Evolutionary conservation across 1,140 invertebrate species (phyloP), one percentile per base, ranked within the genome.

Genomic region (Cyclina sinensis): DNA sequence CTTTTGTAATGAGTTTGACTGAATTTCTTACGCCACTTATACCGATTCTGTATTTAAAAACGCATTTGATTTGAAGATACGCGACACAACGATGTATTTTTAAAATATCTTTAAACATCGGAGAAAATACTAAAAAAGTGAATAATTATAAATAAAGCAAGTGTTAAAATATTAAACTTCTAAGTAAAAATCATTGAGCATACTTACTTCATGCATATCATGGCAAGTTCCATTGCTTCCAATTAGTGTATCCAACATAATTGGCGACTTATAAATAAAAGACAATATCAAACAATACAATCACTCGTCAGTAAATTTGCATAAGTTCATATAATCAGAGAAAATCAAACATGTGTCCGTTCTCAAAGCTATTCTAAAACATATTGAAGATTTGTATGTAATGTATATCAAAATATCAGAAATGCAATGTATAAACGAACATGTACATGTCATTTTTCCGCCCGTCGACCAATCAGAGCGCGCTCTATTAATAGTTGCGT

Each of bases 331-430:
- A 35, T 78, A 78, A 54, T 78, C 74, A 54, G 74, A 78, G 46
- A 54, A 78, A 78, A 32, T 78, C 46, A 78, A 78, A 51, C 74
- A 78, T 78, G 74, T 78, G 74, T 78, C 74, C 27, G 74, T 16
- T 54, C 74, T 51, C 74, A 78, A 46, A 57, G 74, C 74, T 35
- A 78, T 78, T 78, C 74, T 78, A 78, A 78, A 78, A 78, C 74
- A 78, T 51, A 78, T 78, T 78, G 74, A 78, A 37, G 27, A 54
- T n/a, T 48, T 51, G 30, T 48, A 78, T 48, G 46, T 78, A 78
- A 51, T 78, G 74, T 78, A 78, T 54, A 78, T 54, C 46, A 54
- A 51, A 78, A 78, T 78, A 78, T 51, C 74, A 78, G 46, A 37
- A 39, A 62, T 54, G 74, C 46, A 78, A 51, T 30, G 39, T 73